These are phyloP conservation scores for Coregonus ussuriensis DNA, from an alignment of 2,797 vertebrate genomes.

Conservation along the genomic window DNA sequence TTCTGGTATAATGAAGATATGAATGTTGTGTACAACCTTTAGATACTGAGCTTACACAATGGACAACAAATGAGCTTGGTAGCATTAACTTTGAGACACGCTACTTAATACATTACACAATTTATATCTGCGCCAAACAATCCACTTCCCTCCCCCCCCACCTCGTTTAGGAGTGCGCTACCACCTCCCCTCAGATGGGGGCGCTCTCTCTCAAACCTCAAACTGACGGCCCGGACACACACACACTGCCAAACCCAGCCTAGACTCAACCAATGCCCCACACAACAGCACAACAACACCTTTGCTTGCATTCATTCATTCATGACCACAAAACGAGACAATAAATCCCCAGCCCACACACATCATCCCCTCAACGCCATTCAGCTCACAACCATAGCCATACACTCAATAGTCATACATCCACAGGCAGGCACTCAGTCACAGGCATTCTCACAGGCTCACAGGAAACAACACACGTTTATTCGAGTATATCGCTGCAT, in stretches of 20 bases:
- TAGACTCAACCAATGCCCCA: conserved; percentile 36
- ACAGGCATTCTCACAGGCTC: conserved; percentile 62
- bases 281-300: conserved; percentile 46
- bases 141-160: conserved; percentile 70
- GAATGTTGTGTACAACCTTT: conserved; percentile 83
- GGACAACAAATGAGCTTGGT: conserved; percentile 91
- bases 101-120: conserved; percentile 94
- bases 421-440: conserved; percentile 60
- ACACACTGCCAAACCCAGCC: conserved; percentile 52
- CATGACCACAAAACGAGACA: conserved; percentile 61
- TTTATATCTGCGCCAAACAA: conserved; percentile 94
- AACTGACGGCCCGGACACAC: conserved; percentile 39
- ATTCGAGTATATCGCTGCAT: conserved; percentile 62
- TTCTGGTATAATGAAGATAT: conserved; percentile 86
- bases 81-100: conserved; percentile 84
- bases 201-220: conserved; percentile 49
- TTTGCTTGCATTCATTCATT: conserved; percentile 69
- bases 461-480: conserved; percentile 63
- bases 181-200: conserved; percentile 71
- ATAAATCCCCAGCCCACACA: conserved; percentile 58
- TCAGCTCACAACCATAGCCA: conserved; percentile 84
- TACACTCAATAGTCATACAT: conserved; percentile 76
- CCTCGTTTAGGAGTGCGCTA: conserved; percentile 74
- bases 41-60: conserved; percentile 93
- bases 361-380: conserved; percentile 76